A percentile compares a stretch with the other conserved stretches of the same genome.
phyloP scores from a whole-genome alignment of 2,113 vertebrate species.

The Pedetes capensis region DNA sequence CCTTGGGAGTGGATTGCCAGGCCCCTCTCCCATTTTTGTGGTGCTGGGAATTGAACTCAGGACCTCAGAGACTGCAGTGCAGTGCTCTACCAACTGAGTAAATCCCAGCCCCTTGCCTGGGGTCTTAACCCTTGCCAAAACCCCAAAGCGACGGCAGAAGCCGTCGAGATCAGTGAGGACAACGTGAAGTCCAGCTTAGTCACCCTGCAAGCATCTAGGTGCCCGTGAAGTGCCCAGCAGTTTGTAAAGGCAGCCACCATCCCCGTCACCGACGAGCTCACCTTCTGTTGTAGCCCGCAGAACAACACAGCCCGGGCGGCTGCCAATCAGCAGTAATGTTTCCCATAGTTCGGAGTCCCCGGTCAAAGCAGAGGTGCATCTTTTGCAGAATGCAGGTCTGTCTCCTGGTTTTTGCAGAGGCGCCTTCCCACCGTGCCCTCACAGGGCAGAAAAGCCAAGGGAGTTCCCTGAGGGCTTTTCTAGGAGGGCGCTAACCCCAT shows the following conservation, averaged over 20 bases:
- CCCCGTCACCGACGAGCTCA: background rate
- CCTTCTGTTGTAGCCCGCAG: background rate
- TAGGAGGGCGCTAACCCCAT: background rate
- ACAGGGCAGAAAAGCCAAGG: too few relatives aligned
- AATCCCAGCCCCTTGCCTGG: too few relatives aligned
- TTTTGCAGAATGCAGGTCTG: background rate
- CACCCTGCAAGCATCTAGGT: background rate
- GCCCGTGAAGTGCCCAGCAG: fast-evolving
- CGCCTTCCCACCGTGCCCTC: too few relatives aligned
- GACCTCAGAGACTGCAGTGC: too few relatives aligned
- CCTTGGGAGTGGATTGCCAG: too few relatives aligned
- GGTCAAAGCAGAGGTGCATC: background rate
- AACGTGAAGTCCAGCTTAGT: background rate
- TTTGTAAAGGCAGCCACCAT: fast-evolving
- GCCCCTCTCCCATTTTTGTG: too few relatives aligned
- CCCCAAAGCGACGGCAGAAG: background rate
- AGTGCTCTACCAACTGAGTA: too few relatives aligned
- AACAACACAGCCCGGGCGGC: background rate
- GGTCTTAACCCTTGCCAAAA: background rate
- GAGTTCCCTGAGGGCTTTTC: too few relatives aligned
- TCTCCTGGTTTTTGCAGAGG: too few relatives aligned
- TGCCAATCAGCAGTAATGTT: background rate
- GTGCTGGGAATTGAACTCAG: too few relatives aligned
- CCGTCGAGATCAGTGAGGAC: too few relatives aligned
- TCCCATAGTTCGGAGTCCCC: background rate